Evolutionary conservation across 2,113 vertebrate species (phyloP).

Genomic region (Neolamprologus ventralis): DNA sequence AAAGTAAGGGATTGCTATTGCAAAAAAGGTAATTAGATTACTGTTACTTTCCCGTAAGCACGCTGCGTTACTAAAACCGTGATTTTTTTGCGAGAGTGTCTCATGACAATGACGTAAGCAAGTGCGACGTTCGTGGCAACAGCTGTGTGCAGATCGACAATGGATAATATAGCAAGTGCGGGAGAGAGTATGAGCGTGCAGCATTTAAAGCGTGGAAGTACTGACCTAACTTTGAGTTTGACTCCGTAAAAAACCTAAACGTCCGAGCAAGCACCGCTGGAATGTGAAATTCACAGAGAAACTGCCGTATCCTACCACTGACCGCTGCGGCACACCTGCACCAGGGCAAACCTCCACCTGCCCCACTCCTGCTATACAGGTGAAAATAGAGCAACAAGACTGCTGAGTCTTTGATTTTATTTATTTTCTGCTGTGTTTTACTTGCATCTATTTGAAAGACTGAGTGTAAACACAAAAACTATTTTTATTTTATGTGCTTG

Average conservation of each 20-base stretch:
- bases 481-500: no score
- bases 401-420: no score
- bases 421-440: no score
- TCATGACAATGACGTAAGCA: background rate
- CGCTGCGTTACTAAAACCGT: background rate
- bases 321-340: background rate
- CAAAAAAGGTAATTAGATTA: background rate
- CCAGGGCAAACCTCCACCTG: background rate
- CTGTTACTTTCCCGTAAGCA: background rate
- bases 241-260: background rate
- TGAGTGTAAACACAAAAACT: no score
- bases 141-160: background rate
- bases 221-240: background rate
- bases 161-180: background rate
- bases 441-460: no score
- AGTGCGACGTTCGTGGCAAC: background rate
- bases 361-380: background rate
- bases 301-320: background rate
- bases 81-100: background rate
- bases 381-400: background rate
- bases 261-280: background rate
- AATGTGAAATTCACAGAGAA: background rate
- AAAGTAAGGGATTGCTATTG: background rate
- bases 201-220: background rate
- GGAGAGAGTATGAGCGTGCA: background rate